Conservation (phyloP, 2,113 vertebrate genomes). For the Lichenostomus cassidix region DNA sequence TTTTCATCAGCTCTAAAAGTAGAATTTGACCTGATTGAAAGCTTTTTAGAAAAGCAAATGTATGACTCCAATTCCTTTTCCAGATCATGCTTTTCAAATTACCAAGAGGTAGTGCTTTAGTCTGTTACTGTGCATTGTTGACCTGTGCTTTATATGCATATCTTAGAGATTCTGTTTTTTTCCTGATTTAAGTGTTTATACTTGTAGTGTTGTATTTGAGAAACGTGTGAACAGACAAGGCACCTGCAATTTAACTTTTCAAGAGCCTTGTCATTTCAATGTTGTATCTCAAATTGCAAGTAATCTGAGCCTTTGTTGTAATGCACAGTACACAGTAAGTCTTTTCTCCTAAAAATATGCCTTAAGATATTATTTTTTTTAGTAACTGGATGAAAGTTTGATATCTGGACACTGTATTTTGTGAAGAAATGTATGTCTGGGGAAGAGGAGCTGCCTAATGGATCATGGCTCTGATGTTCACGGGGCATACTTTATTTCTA, state of each 20-base stretch:
- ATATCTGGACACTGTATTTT: constrained; percentile 2
- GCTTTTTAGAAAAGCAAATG: not conserved
- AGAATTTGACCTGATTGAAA: not conserved
- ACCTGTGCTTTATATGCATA: not conserved
- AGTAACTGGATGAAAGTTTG: constrained; percentile 5
- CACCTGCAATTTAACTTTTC: constrained; percentile 3
- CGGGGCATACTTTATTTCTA: constrained; percentile 76
- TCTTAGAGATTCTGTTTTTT: not conserved
- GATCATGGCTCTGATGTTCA: constrained; percentile 84
- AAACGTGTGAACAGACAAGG: not conserved
- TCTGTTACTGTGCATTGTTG: not conserved
- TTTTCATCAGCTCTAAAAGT: not conserved
- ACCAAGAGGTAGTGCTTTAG: not conserved
- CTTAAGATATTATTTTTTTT: constrained; percentile 32
- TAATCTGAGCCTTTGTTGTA: not conserved
- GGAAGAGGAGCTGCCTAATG: constrained; percentile 66
- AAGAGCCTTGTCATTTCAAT: not conserved
- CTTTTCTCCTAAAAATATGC: constrained; percentile 29
- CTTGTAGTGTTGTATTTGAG: not conserved
- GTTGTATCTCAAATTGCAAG: not conserved
- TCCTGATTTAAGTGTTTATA: not conserved
- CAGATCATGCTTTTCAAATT: not conserved
- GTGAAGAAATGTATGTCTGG: constrained; percentile 53
- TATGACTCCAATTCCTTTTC: not conserved
- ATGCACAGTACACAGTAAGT: not conserved